Evolutionary conservation across 2,888 invertebrate species (phyloP).

Genomic region (Callimorpha dominula): DNA sequence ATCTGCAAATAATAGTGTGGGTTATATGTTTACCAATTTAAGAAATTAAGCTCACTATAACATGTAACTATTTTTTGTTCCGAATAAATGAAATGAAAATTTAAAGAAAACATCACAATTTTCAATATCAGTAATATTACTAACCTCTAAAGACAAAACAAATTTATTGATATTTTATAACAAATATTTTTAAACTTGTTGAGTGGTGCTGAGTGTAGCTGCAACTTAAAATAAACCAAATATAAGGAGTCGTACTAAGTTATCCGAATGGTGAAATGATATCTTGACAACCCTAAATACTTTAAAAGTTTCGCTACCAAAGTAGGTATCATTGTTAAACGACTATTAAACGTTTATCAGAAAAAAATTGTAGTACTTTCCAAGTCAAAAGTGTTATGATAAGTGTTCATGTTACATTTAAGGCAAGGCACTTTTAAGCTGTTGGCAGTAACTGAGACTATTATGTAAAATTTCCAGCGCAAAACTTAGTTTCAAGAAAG

Average conservation of each 20-base stretch:
- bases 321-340: neutral
- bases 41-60: too few species aligned
- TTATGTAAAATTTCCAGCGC: neutral
- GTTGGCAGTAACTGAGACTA: neutral
- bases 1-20: too few species aligned
- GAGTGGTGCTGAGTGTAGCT: too few species aligned
- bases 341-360: neutral
- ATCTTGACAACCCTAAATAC: neutral
- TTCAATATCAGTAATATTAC: too few species aligned
- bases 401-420: slow-evolving; percentile 13
- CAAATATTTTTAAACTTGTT: too few species aligned
- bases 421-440: neutral
- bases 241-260: neutral
- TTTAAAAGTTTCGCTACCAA: slow-evolving; percentile 3
- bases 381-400: slow-evolving; percentile 3
- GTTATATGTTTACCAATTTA: too few species aligned
- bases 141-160: too few species aligned
- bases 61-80: too few species aligned
- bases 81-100: too few species aligned
- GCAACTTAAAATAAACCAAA: too few species aligned
- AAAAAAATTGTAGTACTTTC: neutral
- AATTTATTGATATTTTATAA: too few species aligned
- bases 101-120: too few species aligned
- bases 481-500: slow-evolving; percentile 10
- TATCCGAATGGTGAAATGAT: neutral